A percentile compares a stretch with the other conserved stretches of the same genome.
Conservation (phyloP, 1,140 invertebrate genomes). For the Leptinotarsa texana region DNA sequence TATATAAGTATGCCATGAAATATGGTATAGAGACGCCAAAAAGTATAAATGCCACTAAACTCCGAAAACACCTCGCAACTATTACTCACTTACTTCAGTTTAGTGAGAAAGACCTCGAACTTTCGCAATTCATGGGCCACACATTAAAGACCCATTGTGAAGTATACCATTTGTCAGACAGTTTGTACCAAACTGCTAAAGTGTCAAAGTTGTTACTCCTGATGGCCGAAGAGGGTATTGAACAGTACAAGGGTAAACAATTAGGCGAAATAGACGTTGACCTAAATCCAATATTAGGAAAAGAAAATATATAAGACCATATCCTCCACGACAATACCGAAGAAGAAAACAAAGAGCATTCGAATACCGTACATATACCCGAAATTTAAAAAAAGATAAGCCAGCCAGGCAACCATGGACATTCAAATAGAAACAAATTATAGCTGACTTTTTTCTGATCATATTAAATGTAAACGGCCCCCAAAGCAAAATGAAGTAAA, state of each 20-base stretch:
- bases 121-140: slow-evolving; percentile 5
- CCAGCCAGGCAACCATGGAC: no score
- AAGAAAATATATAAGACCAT: no score
- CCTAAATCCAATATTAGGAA: slow-evolving; percentile 8
- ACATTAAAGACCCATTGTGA: slow-evolving; percentile 17
- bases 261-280: slow-evolving; percentile 27
- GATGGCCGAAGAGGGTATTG: slow-evolving; percentile 22
- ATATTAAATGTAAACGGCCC: no score
- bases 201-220: slow-evolving; percentile 27
- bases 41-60: slow-evolving; percentile 38
- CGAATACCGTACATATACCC: no score
- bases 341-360: no score
- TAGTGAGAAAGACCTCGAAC: slow-evolving; percentile 2
- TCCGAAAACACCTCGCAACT: slow-evolving; percentile 50
- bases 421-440: no score
- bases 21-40: slow-evolving; percentile 27
- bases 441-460: no score
- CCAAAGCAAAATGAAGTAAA: no score
- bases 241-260: slow-evolving; percentile 23
- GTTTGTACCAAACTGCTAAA: slow-evolving; percentile 27
- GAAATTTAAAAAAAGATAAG: no score
- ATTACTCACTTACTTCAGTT: slow-evolving; percentile 36
- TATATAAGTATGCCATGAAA: slow-evolving; percentile 17
- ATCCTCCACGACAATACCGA: no score
- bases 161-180: slow-evolving; percentile 22